phyloP scores from a whole-genome alignment of 1,140 invertebrate genomes.

The Halyomorpha halys region DNA sequence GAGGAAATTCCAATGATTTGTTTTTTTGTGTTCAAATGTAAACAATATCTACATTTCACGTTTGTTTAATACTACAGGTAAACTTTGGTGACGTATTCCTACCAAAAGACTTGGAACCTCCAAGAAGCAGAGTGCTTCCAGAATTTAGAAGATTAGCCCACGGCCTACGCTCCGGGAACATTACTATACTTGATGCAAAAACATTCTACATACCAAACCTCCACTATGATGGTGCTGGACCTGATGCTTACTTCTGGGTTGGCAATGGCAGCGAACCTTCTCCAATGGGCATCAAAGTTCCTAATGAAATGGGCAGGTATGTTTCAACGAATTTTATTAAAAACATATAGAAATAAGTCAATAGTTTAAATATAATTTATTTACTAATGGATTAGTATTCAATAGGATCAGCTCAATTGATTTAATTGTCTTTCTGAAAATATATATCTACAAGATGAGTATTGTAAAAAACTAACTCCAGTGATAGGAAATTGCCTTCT shows the following conservation, averaged over 20 bases:
- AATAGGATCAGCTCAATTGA: too few species aligned
- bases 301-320: constrained; percentile 70
- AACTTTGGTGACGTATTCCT: constrained; percentile 78
- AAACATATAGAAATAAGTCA: too few species aligned
- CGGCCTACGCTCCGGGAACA: constrained; percentile 77
- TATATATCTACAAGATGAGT: too few species aligned
- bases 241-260: constrained; percentile 88
- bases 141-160: constrained; percentile 78
- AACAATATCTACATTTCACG: too few species aligned
- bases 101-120: constrained; percentile 58
- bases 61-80: constrained; percentile 45
- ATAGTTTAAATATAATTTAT: too few species aligned
- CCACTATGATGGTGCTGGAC: constrained; percentile 80
- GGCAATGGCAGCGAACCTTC: constrained; percentile 73
- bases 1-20: too few species aligned
- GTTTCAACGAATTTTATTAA: not conserved
- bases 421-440: too few species aligned
- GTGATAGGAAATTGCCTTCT: too few species aligned
- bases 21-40: too few species aligned
- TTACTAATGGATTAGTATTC: too few species aligned
- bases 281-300: constrained; percentile 74
- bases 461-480: too few species aligned
- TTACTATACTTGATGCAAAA: constrained; percentile 80
- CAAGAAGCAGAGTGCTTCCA: constrained; percentile 61
- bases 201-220: constrained; percentile 88